phyloP scores from a whole-genome alignment of 2,888 invertebrate genomes.

The Parasteatoda lunata region DNA sequence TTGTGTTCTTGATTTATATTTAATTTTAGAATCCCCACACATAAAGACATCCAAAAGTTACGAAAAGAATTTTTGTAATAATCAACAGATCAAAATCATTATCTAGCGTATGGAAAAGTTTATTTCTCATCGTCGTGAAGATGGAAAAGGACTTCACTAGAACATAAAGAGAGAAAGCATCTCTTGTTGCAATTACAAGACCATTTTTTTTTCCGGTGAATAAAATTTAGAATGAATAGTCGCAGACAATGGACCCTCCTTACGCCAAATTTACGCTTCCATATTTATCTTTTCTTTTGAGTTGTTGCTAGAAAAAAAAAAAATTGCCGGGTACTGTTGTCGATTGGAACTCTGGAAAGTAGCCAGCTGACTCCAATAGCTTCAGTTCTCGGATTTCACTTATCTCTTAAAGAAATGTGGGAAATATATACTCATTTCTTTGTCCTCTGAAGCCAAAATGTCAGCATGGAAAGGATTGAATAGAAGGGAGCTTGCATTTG shows the following conservation, averaged over 20 bases:
- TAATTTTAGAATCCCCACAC: too few relatives aligned
- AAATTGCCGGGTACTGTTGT: constrained; percentile 2
- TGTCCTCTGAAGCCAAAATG: background rate
- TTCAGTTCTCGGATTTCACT: constrained; percentile 31
- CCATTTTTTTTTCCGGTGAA: background rate
- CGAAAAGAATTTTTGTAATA: too few relatives aligned
- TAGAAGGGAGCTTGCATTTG: constrained; percentile 7
- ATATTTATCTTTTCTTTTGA: background rate
- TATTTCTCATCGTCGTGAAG: too few relatives aligned
- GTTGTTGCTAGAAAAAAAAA: background rate
- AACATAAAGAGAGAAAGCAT: too few relatives aligned
- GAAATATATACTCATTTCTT: constrained; percentile 5
- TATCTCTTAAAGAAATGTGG: background rate
- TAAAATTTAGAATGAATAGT: background rate
- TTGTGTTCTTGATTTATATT: too few relatives aligned
- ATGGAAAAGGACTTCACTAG: too few relatives aligned
- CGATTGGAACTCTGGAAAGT: constrained; percentile 11
- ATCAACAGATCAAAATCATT: too few relatives aligned
- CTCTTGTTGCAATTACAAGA: background rate
- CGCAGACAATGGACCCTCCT: background rate
- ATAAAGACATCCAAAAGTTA: too few relatives aligned
- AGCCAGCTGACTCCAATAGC: constrained; percentile 22
- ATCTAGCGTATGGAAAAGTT: too few relatives aligned
- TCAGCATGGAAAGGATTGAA: constrained; percentile 2
- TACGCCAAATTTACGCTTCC: background rate